Evolutionary conservation across 2,888 invertebrate genomes (phyloP).

Genomic region (Baronia brevicornis): DNA sequence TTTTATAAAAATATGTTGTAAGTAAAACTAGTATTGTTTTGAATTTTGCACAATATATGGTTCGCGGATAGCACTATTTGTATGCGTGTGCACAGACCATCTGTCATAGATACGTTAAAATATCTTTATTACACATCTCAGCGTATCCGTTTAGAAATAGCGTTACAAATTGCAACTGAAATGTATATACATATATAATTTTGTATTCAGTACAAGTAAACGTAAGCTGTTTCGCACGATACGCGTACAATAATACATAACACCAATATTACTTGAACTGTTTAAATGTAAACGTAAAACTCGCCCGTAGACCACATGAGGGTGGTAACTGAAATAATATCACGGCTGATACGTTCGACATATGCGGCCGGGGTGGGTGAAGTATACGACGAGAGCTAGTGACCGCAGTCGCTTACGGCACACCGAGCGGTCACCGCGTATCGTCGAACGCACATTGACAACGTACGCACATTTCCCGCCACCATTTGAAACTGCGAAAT

Average conservation of each 20-base stretch:
- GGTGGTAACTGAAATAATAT: slow-evolving; percentile 42
- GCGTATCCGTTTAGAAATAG: slow-evolving; percentile 33
- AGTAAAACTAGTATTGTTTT: too few species aligned
- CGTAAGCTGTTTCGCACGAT: slow-evolving; percentile 7
- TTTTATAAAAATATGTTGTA: too few species aligned
- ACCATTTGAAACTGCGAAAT: slow-evolving; percentile 52
- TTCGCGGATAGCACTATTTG: slow-evolving; percentile 9
- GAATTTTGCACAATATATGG: too few species aligned
- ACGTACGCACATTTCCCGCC: slow-evolving; percentile 68
- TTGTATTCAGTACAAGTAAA: slow-evolving; percentile 16
- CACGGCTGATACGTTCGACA: slow-evolving; percentile 57
- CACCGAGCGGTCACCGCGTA: slow-evolving; percentile 63
- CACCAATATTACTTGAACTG: slow-evolving; percentile 30
- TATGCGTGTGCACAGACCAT: slow-evolving; percentile 7
- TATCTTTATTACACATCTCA: slow-evolving; percentile 14
- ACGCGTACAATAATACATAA: slow-evolving; percentile 1
- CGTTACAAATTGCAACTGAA: slow-evolving; percentile 40
- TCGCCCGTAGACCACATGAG: slow-evolving; percentile 29
- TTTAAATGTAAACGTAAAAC: slow-evolving; percentile 19
- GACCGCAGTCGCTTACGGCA: slow-evolving; percentile 64
- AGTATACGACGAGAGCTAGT: slow-evolving; percentile 41
- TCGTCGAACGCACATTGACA: slow-evolving; percentile 52
- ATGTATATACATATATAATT: slow-evolving; percentile 33
- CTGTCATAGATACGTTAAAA: background rate
- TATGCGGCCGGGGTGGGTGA: slow-evolving; percentile 56